Conservation (phyloP, 2,888 invertebrate genomes). For the Meiosimyza decipiens region DNA sequence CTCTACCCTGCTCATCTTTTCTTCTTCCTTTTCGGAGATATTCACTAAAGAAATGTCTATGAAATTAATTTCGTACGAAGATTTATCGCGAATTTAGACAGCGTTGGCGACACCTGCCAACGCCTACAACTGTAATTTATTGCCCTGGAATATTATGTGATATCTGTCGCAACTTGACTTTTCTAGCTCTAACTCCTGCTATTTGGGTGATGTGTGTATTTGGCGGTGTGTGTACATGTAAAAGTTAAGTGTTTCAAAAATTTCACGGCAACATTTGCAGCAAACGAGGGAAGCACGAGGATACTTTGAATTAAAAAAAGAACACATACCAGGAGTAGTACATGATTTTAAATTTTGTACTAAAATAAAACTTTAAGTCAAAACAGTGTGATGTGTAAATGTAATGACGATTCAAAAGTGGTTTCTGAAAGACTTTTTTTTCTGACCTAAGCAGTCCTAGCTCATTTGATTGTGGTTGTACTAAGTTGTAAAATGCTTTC, state of each 20-base stretch:
- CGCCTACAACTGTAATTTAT: constrained; percentile 69
- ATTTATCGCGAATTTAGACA: constrained; percentile 68
- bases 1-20: too few relatives aligned
- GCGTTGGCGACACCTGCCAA: constrained; percentile 69
- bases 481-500: too few relatives aligned
- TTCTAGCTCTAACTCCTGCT: constrained; percentile 30
- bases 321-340: too few relatives aligned
- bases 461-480: too few relatives aligned
- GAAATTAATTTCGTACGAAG: constrained; percentile 68
- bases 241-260: constrained; percentile 8
- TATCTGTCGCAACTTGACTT: constrained; percentile 44
- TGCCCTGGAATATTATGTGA: constrained; percentile 55
- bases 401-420: too few relatives aligned
- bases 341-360: too few relatives aligned
- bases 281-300: not conserved
- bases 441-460: too few relatives aligned
- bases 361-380: too few relatives aligned
- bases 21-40: constrained; percentile 30
- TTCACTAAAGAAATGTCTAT: constrained; percentile 67
- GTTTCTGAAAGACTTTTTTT: too few relatives aligned
- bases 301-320: too few relatives aligned
- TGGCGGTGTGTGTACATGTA: not conserved
- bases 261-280: constrained; percentile 21
- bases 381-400: too few relatives aligned
- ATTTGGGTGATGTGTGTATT: constrained; percentile 14